These are phyloP conservation scores for Agrotis ipsilon DNA, from an alignment of 2,888 invertebrate species.

Conservation along the genomic window DNA sequence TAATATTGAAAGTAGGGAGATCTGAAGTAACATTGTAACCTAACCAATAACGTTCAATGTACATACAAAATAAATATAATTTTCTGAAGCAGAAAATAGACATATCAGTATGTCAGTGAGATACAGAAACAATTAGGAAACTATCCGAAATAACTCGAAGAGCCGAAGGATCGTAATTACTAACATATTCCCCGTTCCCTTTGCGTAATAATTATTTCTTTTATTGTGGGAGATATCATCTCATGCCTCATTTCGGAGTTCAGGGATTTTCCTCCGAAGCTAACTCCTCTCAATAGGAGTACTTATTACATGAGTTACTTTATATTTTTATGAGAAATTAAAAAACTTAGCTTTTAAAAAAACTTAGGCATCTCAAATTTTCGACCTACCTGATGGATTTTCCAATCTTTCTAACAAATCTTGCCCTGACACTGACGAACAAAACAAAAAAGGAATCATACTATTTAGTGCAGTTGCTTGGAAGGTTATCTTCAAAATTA, in stretches of 20 bases:
- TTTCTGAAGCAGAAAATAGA: conserved; percentile 31
- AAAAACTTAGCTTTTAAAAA: too few relatives aligned
- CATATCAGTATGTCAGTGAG: conserved; percentile 10
- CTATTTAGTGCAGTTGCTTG: too few relatives aligned
- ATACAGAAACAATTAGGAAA: conserved; percentile 49
- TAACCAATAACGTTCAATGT: background rate
- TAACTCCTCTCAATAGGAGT: background rate
- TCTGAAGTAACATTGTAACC: background rate
- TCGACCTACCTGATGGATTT: too few relatives aligned
- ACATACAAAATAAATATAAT: conserved; percentile 11
- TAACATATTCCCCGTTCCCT: conserved; percentile 25
- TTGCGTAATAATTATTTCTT: conserved; percentile 36
- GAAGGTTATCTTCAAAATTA: too few relatives aligned
- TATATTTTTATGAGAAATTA: background rate
- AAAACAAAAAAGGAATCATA: too few relatives aligned
- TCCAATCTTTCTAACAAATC: too few relatives aligned
- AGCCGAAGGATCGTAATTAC: conserved; percentile 38
- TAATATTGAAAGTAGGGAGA: too few relatives aligned
- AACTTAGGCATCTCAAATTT: too few relatives aligned
- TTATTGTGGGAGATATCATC: conserved; percentile 14
- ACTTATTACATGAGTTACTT: background rate
- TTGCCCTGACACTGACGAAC: too few relatives aligned
- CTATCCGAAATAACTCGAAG: conserved; percentile 17
- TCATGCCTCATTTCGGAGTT: conserved; percentile 16
- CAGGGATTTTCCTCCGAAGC: background rate